Evolutionary conservation across 2,888 invertebrate genomes (phyloP).

Genomic region (Melinopterus prodromus): DNA sequence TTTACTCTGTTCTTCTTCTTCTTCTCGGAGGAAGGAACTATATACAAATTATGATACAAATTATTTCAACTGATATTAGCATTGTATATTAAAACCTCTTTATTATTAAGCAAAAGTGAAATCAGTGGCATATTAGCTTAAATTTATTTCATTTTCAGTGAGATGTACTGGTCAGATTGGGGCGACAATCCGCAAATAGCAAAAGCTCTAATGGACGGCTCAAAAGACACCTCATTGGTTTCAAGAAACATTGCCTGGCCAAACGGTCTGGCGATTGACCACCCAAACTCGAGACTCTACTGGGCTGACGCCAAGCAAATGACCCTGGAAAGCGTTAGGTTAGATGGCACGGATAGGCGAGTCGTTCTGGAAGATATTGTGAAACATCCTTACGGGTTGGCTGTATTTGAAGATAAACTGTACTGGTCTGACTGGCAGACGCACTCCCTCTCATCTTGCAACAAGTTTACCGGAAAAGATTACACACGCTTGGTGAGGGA

Average conservation of each 20-base stretch:
- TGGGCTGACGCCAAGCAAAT: slow-evolving; percentile 84
- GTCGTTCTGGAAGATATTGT: slow-evolving; percentile 68
- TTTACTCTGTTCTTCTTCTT: too few relatives aligned
- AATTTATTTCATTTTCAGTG: slow-evolving; percentile 60
- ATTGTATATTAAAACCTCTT: too few relatives aligned
- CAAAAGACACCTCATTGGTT: slow-evolving; percentile 68
- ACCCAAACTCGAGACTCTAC: slow-evolving; percentile 80
- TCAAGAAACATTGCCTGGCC: slow-evolving; percentile 76
- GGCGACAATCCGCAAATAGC: slow-evolving; percentile 77
- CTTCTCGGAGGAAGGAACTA: too few relatives aligned
- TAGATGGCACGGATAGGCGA: slow-evolving; percentile 74
- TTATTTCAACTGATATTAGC: too few relatives aligned
- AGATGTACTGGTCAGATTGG: slow-evolving; percentile 95
- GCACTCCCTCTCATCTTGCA: slow-evolving; percentile 75
- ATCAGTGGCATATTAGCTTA: background rate
- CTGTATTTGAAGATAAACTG: slow-evolving; percentile 86
- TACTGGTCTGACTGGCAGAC: slow-evolving; percentile 93
- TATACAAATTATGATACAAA: too few relatives aligned
- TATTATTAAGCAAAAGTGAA: too few relatives aligned
- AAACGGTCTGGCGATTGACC: slow-evolving; percentile 86
- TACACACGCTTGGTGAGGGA: slow-evolving; percentile 65
- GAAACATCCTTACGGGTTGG: slow-evolving; percentile 83
- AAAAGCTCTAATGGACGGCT: slow-evolving; percentile 86
- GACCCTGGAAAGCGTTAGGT: slow-evolving; percentile 69
- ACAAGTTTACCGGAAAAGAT: slow-evolving; percentile 79